Conservation (phyloP, 1,140 invertebrate species). For the Thereuonema tuberculata region DNA sequence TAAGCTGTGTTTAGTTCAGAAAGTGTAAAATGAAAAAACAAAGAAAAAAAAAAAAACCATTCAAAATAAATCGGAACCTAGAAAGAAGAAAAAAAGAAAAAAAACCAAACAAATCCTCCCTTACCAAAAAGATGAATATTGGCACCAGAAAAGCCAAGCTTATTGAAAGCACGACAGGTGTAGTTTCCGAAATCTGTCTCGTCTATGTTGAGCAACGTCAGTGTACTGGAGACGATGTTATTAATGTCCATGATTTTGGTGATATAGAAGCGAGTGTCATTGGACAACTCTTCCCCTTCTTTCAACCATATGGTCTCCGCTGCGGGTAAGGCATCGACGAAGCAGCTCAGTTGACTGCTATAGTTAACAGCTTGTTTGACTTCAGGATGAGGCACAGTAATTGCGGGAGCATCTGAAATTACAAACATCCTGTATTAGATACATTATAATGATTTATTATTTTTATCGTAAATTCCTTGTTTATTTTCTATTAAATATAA, state of each 20-base stretch:
- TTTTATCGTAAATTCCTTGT: too few relatives aligned
- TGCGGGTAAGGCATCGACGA: conserved; percentile 8
- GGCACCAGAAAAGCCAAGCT: conserved; percentile 7
- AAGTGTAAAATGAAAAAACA: too few relatives aligned
- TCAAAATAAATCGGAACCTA: too few relatives aligned
- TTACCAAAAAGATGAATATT: neutral
- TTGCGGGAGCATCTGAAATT: conserved; percentile 3
- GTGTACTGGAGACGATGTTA: neutral
- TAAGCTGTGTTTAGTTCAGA: too few relatives aligned
- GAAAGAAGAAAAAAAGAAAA: too few relatives aligned
- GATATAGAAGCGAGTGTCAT: conserved; percentile 4
- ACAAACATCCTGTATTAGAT: too few relatives aligned
- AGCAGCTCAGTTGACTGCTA: conserved; percentile 8
- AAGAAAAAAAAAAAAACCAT: too few relatives aligned
- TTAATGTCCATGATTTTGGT: neutral
- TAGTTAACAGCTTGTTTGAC: conserved; percentile 4
- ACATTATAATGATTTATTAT: too few relatives aligned
- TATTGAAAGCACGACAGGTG: conserved; percentile 13
- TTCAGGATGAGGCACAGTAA: neutral
- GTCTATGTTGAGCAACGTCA: neutral
- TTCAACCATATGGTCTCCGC: conserved; percentile 12
- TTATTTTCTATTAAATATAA: too few relatives aligned
- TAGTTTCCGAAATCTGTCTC: conserved; percentile 9
- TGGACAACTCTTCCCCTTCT: neutral
- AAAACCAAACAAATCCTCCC: too few relatives aligned